Evolutionary conservation across 2,113 vertebrate species (phyloP).

Genomic region (Delphinus delphis): DNA sequence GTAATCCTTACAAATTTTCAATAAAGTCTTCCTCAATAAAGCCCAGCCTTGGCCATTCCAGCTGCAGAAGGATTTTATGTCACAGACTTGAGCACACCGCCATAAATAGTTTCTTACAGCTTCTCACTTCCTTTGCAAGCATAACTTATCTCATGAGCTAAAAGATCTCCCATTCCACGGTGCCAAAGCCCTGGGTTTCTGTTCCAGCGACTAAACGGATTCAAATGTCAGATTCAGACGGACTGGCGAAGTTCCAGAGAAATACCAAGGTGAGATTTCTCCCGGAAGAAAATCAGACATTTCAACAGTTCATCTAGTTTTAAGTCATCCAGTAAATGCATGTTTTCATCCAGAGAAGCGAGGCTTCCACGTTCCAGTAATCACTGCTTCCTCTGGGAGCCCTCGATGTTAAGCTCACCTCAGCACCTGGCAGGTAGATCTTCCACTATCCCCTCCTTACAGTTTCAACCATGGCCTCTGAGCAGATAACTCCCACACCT

Average conservation of each 20-base stretch:
- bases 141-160: not conserved
- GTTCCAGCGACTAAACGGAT: not conserved
- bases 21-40: not conserved
- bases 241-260: not conserved
- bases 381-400: not conserved
- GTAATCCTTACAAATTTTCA: not conserved
- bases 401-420: not conserved
- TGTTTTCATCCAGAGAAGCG: not conserved
- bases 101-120: not conserved
- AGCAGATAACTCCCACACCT: not conserved
- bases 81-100: not conserved
- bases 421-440: not conserved
- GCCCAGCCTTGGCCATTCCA: not conserved
- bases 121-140: slow-evolving; percentile 41
- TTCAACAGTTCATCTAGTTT: not conserved
- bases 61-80: not conserved
- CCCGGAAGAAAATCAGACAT: slow-evolving; percentile 26
- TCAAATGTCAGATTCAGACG: not conserved
- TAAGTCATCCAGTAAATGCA: not conserved
- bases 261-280: slow-evolving; percentile 22
- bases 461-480: not conserved
- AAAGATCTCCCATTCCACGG: not conserved
- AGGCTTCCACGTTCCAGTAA: not conserved
- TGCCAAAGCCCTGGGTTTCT: not conserved
- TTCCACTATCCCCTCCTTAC: not conserved